Conservation (phyloP, 2,113 vertebrate species). For the Nycticebus coucang region DNA sequence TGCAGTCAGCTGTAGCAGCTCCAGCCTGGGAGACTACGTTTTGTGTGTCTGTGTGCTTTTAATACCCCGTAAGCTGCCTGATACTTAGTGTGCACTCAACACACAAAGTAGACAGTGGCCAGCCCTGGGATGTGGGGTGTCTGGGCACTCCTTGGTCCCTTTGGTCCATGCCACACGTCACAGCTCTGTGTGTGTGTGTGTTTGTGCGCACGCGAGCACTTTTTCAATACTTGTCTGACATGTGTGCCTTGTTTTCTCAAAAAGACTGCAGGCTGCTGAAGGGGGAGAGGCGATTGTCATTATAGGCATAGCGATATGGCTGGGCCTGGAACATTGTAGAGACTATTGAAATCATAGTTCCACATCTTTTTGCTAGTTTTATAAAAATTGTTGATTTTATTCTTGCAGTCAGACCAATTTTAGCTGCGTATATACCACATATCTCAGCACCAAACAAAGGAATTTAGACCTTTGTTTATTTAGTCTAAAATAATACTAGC, state of each 20-base stretch:
- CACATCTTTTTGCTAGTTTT: not conserved
- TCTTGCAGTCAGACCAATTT: not conserved
- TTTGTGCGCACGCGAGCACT: not conserved
- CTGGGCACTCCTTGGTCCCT: not conserved
- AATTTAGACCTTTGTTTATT: constrained; percentile 29
- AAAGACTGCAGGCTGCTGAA: not conserved
- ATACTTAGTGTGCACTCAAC: not conserved
- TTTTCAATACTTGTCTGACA: not conserved
- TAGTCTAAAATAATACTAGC: not conserved
- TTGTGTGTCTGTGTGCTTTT: not conserved
- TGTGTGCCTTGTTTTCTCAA: not conserved
- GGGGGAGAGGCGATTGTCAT: not conserved
- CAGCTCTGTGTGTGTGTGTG: not conserved
- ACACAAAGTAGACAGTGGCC: not conserved
- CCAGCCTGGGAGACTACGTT: not conserved
- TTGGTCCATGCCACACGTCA: not conserved
- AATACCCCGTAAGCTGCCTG: fast-evolving
- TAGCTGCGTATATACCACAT: not conserved
- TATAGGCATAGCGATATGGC: not conserved
- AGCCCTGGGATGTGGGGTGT: not conserved
- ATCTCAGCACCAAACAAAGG: not conserved
- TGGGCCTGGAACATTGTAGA: not conserved
- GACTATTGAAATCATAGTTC: not conserved
- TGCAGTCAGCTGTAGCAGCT: not conserved
- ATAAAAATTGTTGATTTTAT: constrained; percentile 1